A percentile compares a stretch with the other conserved stretches of the same genome.
phyloP scores from a whole-genome alignment of 2,797 vertebrate species.

The Aldrovandia affinis region DNA sequence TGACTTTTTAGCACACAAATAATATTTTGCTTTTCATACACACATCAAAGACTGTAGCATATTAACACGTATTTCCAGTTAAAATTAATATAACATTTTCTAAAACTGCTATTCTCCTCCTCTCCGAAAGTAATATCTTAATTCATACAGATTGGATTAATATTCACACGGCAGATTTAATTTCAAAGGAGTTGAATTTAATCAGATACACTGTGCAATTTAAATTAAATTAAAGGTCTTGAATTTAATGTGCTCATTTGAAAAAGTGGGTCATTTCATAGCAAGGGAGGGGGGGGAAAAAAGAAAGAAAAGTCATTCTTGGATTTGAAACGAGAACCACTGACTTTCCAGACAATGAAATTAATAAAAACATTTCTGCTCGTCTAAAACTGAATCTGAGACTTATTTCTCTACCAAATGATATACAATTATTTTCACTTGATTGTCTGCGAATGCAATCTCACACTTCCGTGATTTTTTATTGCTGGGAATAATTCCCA shows the following conservation, averaged over 20 bases:
- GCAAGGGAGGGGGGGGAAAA: no score
- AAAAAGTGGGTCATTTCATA: constrained; percentile 61
- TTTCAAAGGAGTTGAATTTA: constrained; percentile 55
- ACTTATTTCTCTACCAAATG: constrained; percentile 53
- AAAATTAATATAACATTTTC: constrained; percentile 48
- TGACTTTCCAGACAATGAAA: constrained; percentile 60
- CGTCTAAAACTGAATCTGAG: constrained; percentile 54
- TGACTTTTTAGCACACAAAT: constrained; percentile 53
- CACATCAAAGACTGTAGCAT: constrained; percentile 25
- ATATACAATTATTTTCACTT: constrained; percentile 53
- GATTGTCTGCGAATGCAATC: constrained; percentile 37
- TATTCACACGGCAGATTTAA: constrained; percentile 60
- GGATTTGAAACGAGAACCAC: constrained; percentile 54
- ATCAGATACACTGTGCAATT: constrained; percentile 65
- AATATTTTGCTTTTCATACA: constrained; percentile 25
- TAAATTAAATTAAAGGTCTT: constrained; percentile 62
- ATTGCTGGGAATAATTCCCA: constrained; percentile 38
- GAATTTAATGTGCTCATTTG: constrained; percentile 55
- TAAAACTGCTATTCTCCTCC: constrained; percentile 46
- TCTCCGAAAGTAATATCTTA: constrained; percentile 54
- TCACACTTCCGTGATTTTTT: constrained; percentile 50
- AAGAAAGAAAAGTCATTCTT: constrained; percentile 45
- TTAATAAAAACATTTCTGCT: constrained; percentile 58
- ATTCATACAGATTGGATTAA: constrained; percentile 62
- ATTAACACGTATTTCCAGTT: constrained; percentile 4